Conservation (phyloP, 2,797 vertebrate genomes). For the Smutsia temminckii region DNA sequence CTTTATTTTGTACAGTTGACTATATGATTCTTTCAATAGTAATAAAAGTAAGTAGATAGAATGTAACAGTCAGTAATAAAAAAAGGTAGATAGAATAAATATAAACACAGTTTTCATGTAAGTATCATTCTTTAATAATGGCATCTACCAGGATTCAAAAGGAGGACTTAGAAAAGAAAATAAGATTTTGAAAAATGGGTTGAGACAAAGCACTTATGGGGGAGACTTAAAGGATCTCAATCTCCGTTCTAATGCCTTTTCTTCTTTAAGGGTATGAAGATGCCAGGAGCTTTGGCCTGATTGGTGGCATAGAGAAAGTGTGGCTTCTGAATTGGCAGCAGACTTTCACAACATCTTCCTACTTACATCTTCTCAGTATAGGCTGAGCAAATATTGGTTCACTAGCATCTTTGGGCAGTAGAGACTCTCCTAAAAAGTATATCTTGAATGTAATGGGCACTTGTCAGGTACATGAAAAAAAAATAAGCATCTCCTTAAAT, state of each 20-base stretch:
- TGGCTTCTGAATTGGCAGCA: neutral
- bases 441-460: neutral
- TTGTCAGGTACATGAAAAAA: neutral
- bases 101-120: neutral
- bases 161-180: neutral
- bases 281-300: neutral
- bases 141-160: neutral
- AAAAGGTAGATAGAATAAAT: neutral
- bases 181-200: neutral
- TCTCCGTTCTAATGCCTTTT: neutral
- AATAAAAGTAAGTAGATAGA: neutral
- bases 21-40: neutral
- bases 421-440: neutral
- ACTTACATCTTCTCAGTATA: neutral
- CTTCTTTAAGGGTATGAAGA: neutral
- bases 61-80: neutral
- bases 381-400: slow-evolving; percentile 26
- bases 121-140: neutral
- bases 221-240: neutral
- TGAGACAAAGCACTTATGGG: neutral
- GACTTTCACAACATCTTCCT: neutral
- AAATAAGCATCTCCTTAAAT: slow-evolving; percentile 30
- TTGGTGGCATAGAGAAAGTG: neutral
- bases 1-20: neutral
- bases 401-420: neutral